Evolutionary conservation across 2,888 invertebrate genomes (phyloP).

Genomic region (Eurytoma adleriae): DNA sequence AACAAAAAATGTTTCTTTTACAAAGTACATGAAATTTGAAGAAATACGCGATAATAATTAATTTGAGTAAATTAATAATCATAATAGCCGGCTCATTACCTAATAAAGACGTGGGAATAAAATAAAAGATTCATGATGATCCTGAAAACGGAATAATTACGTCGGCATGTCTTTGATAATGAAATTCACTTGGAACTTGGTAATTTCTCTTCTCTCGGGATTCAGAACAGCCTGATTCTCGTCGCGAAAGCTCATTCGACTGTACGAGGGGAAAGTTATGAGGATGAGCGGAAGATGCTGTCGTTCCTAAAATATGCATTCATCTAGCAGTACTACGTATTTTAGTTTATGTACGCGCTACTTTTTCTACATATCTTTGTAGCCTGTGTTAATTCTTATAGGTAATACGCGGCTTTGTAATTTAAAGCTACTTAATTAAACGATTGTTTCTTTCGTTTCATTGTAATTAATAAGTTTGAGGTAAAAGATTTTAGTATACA

Average conservation of each 20-base stretch:
- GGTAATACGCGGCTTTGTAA: not conserved
- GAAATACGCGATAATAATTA: too few relatives aligned
- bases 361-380: not conserved
- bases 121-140: too few relatives aligned
- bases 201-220: slow-evolving; percentile 44
- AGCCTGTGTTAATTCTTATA: not conserved
- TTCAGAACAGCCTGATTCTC: slow-evolving; percentile 28
- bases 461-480: too few relatives aligned
- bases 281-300: slow-evolving; percentile 33
- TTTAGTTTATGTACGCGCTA: not conserved
- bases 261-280: slow-evolving; percentile 41
- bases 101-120: too few relatives aligned
- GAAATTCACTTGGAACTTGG: slow-evolving; percentile 47
- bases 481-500: too few relatives aligned
- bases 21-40: too few relatives aligned
- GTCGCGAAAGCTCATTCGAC: slow-evolving; percentile 44
- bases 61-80: too few relatives aligned
- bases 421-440: too few relatives aligned
- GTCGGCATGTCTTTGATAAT: slow-evolving; percentile 41
- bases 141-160: slow-evolving; percentile 28
- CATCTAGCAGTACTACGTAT: not conserved
- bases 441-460: too few relatives aligned
- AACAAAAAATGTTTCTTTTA: too few relatives aligned
- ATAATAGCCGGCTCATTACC: too few relatives aligned
- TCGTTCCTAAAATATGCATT: slow-evolving; percentile 39